phyloP scores from a whole-genome alignment of 2,113 vertebrate genomes.

The Calidris pugnax region DNA sequence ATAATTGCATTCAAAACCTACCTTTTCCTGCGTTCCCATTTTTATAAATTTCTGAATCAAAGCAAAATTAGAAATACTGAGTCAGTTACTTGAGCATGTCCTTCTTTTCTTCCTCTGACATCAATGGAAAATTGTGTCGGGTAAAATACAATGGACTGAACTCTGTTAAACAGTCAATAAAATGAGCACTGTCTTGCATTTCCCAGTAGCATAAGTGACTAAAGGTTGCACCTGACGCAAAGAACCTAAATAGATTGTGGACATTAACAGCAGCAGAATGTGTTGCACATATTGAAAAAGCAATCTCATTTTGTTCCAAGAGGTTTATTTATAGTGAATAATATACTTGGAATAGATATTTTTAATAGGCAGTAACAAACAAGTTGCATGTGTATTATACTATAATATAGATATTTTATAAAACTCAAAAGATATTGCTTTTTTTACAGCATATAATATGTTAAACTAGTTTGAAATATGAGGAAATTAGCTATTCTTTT shows the following conservation, averaged over 20 bases:
- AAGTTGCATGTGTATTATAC: neutral
- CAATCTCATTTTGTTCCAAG: neutral
- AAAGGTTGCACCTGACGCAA: neutral
- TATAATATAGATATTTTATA: neutral
- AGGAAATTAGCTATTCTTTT: neutral
- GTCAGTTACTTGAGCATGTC: neutral
- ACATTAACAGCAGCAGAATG: neutral
- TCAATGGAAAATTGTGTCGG: neutral
- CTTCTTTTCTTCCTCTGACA: neutral
- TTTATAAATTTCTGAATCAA: neutral
- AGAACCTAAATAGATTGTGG: neutral
- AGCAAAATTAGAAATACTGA: neutral
- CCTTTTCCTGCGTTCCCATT: neutral
- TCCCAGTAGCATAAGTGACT: neutral
- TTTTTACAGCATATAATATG: neutral
- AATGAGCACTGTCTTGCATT: neutral
- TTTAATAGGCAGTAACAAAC: neutral
- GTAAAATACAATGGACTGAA: neutral
- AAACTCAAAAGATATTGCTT: neutral
- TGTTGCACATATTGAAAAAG: neutral
- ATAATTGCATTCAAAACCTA: constrained; percentile 18
- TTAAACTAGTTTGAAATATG: neutral
- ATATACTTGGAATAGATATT: neutral
- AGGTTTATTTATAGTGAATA: neutral
- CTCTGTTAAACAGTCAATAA: neutral